A percentile compares a stretch with the other conserved stretches of the same genome.
Conservation (phyloP, 2,888 invertebrate species). For the Hololepta plana region DNA sequence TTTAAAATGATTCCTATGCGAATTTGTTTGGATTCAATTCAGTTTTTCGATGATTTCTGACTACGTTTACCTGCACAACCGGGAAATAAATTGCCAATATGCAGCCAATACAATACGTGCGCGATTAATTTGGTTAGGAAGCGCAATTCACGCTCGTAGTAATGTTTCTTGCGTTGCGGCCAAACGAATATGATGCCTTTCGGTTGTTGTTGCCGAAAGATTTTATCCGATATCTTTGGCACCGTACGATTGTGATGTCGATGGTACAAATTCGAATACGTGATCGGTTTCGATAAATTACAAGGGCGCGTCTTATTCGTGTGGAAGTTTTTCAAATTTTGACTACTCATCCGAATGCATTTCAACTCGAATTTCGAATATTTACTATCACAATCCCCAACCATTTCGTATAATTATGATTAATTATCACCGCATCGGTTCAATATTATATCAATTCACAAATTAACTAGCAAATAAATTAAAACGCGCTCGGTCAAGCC, state of each 20-base stretch:
- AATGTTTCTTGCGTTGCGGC: constrained; percentile 11
- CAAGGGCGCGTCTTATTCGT: too few species aligned
- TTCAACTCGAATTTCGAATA: too few species aligned
- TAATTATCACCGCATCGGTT: too few species aligned
- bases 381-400: too few species aligned
- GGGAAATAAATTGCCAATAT: constrained; percentile 16
- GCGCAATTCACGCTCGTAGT: constrained; percentile 13
- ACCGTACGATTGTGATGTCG: constrained; percentile 8
- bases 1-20: constrained; percentile 15
- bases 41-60: too few species aligned
- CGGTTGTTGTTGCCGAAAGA: constrained; percentile 7
- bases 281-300: constrained; percentile 9
- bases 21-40: too few species aligned
- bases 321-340: too few species aligned
- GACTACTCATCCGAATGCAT: too few species aligned
- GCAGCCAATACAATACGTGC: constrained; percentile 17
- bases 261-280: constrained; percentile 8
- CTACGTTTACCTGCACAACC: constrained; percentile 13
- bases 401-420: too few species aligned
- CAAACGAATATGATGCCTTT: constrained; percentile 13
- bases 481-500: too few species aligned
- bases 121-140: constrained; percentile 16
- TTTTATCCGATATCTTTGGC: constrained; percentile 6
- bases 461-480: too few species aligned
- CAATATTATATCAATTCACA: too few species aligned